Evolutionary conservation across 2,797 vertebrate genomes (phyloP), one percentile per base, ranked within the genome.

Genomic region (Phoxinus dragarum): DNA sequence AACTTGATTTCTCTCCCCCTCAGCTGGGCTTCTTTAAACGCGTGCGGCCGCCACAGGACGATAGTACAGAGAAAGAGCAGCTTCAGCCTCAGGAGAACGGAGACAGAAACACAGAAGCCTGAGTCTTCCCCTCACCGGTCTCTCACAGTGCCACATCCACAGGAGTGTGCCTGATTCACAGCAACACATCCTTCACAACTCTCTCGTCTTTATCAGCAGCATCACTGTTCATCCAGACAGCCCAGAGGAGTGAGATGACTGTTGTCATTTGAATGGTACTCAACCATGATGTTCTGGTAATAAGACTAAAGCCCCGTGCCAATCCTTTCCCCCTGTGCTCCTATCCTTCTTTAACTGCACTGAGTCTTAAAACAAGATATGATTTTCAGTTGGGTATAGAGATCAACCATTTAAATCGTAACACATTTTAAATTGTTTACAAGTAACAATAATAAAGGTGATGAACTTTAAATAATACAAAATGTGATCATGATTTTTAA

Each of bases 1-100:
- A 56, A 36, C 21, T 31, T 61, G 31, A 4, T 42, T 19, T 84
- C 54, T 85, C 40, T 38, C 49, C 34, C 8, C 77, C 84, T 67
- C 90, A 99, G 98, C 67, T 99, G 95, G 98, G 98, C 9, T 99
- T 99, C 95, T 99, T 99, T 90, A 99, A 99, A 89, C 95, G 98
- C 11, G 98, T 99, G 42, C 97, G 98, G 79, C 98, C 98, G 56
- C 98, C 98, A 11, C 97, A 98, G 91, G 97, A 98, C 81, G 98
- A 99, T 81, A 94, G 90, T 85, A 93, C 96, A 1, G 98, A 99
- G 92, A 97, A 98, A 91, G 98, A 99, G 86, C 98, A 99, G 86
- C 95, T 99, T 76, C 98, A 99, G 80, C 98, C 98, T 0, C 97
- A 97, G 49, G 98, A 99, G 93, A 99, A 98, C 1, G 97, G 97